Evolutionary conservation across 2,113 vertebrate genomes (phyloP).

Genomic region (Tetrax tetrax): DNA sequence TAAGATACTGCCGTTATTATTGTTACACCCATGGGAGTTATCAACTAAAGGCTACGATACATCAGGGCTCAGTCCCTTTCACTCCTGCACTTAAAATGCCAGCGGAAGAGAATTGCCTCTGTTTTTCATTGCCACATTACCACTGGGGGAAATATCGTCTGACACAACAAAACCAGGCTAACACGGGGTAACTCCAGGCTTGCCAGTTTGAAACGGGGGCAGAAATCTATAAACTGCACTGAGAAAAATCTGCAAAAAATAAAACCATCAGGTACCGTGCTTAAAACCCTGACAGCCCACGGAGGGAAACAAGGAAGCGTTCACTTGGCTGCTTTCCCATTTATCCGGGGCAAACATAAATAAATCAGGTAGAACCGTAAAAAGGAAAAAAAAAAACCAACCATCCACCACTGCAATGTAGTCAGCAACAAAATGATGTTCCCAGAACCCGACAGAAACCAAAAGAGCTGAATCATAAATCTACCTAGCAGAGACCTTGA

Average conservation of each 20-base stretch:
- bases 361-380: neutral
- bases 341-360: conserved; percentile 27
- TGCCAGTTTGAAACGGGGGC: neutral
- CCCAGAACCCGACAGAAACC: neutral
- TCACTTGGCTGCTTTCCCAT: conserved; percentile 15
- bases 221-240: neutral
- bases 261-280: neutral
- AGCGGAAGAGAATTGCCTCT: neutral
- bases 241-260: neutral
- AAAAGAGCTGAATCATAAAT: conserved; percentile 33
- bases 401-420: neutral
- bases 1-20: neutral
- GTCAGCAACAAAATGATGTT: conserved; percentile 1
- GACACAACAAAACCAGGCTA: neutral
- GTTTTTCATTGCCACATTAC: neutral
- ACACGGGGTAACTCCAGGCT: neutral
- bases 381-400: neutral
- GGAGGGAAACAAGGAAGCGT: neutral
- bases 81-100: neutral
- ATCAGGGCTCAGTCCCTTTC: neutral
- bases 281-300: neutral
- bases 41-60: neutral
- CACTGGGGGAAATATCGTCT: neutral
- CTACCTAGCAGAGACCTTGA: neutral
- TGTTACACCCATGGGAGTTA: neutral